A percentile compares a stretch with the other conserved stretches of the same genome.
phyloP scores from a whole-genome alignment of 2,113 vertebrate species.

The Embiotoca jacksoni region DNA sequence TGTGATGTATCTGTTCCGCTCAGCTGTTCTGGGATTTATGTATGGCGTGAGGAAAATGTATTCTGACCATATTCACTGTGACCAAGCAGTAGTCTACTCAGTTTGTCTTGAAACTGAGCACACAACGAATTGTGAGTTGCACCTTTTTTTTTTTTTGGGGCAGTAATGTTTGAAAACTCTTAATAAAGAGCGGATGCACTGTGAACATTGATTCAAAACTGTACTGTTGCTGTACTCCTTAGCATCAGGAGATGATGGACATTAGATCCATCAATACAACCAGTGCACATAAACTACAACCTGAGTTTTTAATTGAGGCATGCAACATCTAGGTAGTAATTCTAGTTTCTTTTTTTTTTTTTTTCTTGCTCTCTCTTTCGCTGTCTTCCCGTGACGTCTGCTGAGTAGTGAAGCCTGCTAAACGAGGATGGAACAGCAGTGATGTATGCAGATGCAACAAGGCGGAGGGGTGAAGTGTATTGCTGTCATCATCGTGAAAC shows the following conservation, averaged over 20 bases:
- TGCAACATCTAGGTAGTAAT: no score
- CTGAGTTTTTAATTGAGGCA: no score
- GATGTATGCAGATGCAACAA: not conserved
- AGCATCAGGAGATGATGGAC: no score
- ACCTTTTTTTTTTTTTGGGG: not conserved
- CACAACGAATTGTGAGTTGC: not conserved
- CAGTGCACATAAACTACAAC: no score
- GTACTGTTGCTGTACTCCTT: no score
- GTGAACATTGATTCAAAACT: no score
- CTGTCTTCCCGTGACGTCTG: not conserved
- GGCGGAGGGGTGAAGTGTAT: slow-evolving; percentile 7
- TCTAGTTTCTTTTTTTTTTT: no score
- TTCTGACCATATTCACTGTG: not conserved
- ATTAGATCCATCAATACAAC: no score
- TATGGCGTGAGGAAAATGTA: no score
- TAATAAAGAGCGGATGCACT: no score
- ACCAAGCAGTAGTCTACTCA: not conserved
- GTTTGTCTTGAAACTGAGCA: not conserved
- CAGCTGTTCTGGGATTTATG: not conserved
- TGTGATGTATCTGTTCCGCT: slow-evolving; percentile 5
- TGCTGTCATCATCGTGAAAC: not conserved
- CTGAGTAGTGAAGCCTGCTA: not conserved
- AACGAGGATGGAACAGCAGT: not conserved
- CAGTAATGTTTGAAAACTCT: not conserved
- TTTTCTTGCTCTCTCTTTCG: not conserved